Percentiles rank a stretch among this genome's conserved stretches.
phyloP scores from a whole-genome alignment of 2,797 vertebrate genomes.

The Antrozous pallidus region DNA sequence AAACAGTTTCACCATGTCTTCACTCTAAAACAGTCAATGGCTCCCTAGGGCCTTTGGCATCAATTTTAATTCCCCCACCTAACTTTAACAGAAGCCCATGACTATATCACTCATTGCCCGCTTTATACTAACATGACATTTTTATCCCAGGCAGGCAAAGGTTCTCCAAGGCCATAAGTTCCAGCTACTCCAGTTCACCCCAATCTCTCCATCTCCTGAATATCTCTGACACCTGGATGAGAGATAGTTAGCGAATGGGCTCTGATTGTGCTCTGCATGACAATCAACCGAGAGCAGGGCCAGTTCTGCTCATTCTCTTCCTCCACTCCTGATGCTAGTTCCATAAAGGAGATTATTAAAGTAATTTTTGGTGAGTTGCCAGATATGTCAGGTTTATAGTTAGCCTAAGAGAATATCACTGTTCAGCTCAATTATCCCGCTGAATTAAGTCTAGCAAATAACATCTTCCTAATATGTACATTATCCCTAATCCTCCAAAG shows the following conservation, averaged over 20 bases:
- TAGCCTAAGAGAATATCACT: neutral
- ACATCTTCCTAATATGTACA: neutral
- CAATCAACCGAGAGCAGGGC: neutral
- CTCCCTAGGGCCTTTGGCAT: slow-evolving; percentile 9
- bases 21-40: neutral
- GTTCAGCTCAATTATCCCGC: neutral
- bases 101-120: neutral
- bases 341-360: neutral
- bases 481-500: neutral
- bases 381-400: neutral
- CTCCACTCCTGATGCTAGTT: neutral
- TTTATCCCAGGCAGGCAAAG: neutral
- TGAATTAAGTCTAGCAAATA: slow-evolving; percentile 3
- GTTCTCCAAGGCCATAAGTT: neutral
- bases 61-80: neutral
- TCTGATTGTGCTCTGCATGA: neutral
- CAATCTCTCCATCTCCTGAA: neutral
- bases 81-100: neutral
- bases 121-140: neutral
- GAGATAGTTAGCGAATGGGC: neutral
- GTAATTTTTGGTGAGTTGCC: neutral
- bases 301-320: neutral
- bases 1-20: neutral
- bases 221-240: neutral
- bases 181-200: neutral